Base-by-base conservation (phyloP, 2,888 invertebrate species). In the Parascotia fuliginaria region DNA sequence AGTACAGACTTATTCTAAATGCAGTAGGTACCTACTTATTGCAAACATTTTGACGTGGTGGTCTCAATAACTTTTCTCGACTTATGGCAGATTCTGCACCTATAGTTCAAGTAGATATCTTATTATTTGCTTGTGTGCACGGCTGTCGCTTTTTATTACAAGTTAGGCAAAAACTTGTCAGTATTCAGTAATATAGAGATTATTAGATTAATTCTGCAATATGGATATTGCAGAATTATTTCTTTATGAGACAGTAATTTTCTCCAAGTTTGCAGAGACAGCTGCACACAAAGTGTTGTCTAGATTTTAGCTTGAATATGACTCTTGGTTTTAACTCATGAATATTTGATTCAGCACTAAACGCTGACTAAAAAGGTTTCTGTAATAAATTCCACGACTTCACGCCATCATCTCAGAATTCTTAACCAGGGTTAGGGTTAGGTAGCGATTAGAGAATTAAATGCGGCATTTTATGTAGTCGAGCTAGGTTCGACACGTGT, bases 401-500 rank as follows among this genome's bases (percentile, higher is more conserved):
- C 63, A 66, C 74, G 48, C 66, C 66, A 63, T 68, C 61, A 66
- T 60, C 51, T 58, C 52, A 49, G 69, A 65, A 70, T 70, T 73
- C 68, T 74, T 63, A 70, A 60, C 53, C 56, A 53, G 51, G 62
- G 65, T 73, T 62, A 54, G 54, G 58, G 68, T 68, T 64, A 62
- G 65, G 46, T 57, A 64, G 49, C 68, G 70, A 73, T 70, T 77
- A 67, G 65, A 67, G 75, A 79, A 78, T 75, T 75, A 76, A 79
- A 76, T 79, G 74, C 74, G 70, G 76, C 73, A 78, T 81, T 82
- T 83, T 69, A 74, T 75, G 75, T 74, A 68, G 72, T 69, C 67
- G 70, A 59, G 73, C 64, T 70, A 67, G 60, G 77, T 85, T 82
- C 80, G 81, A 85, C 85, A 85, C 85, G 80, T 85, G 80, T 86